Evolutionary conservation across 2,797 vertebrate genomes (phyloP).

Genomic region (Phoxinus dragarum): DNA sequence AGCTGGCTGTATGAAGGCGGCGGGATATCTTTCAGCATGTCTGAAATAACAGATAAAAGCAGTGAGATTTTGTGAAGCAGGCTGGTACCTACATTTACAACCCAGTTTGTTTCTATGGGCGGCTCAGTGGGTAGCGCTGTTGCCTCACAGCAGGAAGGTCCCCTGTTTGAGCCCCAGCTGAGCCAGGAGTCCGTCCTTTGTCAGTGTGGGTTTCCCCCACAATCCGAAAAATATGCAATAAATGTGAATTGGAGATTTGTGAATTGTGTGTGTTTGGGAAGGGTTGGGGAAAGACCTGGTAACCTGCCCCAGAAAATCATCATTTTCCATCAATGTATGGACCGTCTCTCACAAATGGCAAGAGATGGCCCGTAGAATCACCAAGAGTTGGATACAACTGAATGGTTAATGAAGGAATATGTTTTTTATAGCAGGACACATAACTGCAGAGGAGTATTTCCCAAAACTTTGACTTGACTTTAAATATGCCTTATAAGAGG

Average conservation of each 20-base stretch:
- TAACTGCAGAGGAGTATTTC: neutral
- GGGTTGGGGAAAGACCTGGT: neutral
- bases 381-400: neutral
- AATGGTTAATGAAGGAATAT: neutral
- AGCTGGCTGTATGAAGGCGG: conserved; percentile 14
- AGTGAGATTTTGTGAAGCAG: neutral
- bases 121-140: neutral
- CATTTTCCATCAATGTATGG: neutral
- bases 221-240: neutral
- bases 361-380: neutral
- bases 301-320: neutral
- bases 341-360: neutral
- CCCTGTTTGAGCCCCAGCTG: neutral
- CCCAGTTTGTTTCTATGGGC: neutral
- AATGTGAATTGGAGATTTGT: neutral
- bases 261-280: neutral
- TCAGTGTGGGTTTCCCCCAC: neutral
- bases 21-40: neutral
- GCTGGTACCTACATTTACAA: neutral
- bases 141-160: neutral
- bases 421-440: neutral
- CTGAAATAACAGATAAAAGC: neutral
- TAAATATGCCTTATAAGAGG: neutral
- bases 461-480: neutral
- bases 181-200: neutral